Percentiles rank a stretch among this genome's conserved stretches.
phyloP scores from a whole-genome alignment of 2,888 invertebrate species.

The Scaptomyza reducta region DNA sequence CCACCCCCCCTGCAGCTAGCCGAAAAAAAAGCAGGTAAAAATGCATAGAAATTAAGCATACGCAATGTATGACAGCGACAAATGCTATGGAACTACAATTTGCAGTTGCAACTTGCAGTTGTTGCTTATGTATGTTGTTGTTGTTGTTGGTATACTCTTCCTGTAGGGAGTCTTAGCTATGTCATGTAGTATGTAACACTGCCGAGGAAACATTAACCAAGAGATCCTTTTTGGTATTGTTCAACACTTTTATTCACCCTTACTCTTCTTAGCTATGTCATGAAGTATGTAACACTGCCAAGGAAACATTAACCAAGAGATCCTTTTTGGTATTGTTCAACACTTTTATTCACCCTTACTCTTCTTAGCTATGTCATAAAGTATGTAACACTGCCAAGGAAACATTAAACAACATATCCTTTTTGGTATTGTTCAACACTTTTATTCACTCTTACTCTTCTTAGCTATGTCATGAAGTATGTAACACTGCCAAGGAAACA shows the following conservation, averaged over 20 bases:
- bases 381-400: neutral
- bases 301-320: too few species aligned
- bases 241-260: too few species aligned
- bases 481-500: neutral
- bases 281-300: neutral
- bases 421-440: too few species aligned
- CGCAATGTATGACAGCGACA: constrained; percentile 54
- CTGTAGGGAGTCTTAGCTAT: neutral
- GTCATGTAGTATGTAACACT: neutral
- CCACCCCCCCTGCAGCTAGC: neutral
- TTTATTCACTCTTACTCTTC: too few species aligned
- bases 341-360: too few species aligned
- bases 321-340: too few species aligned
- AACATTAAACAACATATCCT: too few species aligned
- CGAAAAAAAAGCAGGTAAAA: constrained; percentile 29
- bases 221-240: too few species aligned
- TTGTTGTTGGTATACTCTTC: neutral
- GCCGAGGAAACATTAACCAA: too few species aligned
- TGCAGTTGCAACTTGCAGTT: constrained; percentile 28
- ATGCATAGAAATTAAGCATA: constrained; percentile 69
- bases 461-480: neutral
- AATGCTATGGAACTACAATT: constrained; percentile 26
- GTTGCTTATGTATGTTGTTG: neutral
- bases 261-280: neutral
- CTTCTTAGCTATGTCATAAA: neutral